Evolutionary conservation across 2,888 invertebrate species (phyloP), one percentile per base, ranked within the genome.

Genomic region (Cynaeus angustus): DNA sequence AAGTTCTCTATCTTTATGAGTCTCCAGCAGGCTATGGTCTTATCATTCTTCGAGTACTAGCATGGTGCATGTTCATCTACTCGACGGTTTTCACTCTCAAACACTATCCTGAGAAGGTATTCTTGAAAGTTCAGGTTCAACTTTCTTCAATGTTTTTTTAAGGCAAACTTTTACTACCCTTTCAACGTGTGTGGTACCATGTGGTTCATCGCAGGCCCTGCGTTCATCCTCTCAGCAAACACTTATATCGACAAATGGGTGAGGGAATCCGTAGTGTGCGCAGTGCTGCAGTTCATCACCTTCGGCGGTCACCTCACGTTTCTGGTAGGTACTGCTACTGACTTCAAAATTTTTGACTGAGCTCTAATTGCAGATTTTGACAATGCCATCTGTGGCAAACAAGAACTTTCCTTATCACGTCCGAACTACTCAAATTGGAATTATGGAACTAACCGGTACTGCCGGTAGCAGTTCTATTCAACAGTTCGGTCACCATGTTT

Each of bases 391-490:
- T 0, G 91, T 93, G 68, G 94, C 94, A 0, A 96, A 96, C 82
- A 92, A 91, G 79, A 95, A 95, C 81, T 96, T 97, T 79, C 97
- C 97, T 0, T 97, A 94, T 83, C 96, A 97, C 82, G 95, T 96
- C 26, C 86, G 95, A 59, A 96, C 96, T 0, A 92, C 93, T 0
- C 95, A 96, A 85, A 91, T 92, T 26, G 91, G 91, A 0, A 87
- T 91, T 0, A 91, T 91, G 90, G 90, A 91, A 83, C 85, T 88
- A 66, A 82, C 82, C 5, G 76, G 87, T 83, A 85, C 87, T 6
- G 85, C 85, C 0, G 87, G 88, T 2, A 86, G 84, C 55, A 84
- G 87, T 0, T 86, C 86, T 0, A 79, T 90, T 7, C 90, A 91
- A 73, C 86, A 88, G 28, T 91, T 91, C 75, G 88, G 89, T 0